Evolutionary conservation across 2,888 invertebrate genomes (phyloP), one percentile per base, ranked within the genome.

Genomic region (Lithodes maja): DNA sequence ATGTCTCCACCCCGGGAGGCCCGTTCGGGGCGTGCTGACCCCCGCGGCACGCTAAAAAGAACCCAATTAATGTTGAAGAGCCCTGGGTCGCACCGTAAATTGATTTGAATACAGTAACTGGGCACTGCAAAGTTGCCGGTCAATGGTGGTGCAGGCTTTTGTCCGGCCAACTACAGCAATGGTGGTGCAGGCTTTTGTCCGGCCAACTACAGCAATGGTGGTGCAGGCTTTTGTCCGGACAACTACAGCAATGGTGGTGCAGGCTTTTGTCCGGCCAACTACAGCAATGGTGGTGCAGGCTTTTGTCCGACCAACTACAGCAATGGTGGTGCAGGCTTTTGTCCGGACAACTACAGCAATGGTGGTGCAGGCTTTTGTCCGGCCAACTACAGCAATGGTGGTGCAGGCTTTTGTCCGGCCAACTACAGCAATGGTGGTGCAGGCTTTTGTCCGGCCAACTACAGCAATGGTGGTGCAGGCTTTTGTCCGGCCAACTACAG

Each of bases 51-150:
- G 77, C 75, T 61, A 74, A 77, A 87, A 87, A 83, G 33, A 82
- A 53, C 82, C 77, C 87, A 87, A 87, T 87, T 87, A 87, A 87
- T 75, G 69, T 50, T 87, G 87, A 87, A 87, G 87, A 79, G 87
- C 77, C 68, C 77, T 68, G 52, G 53, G 80, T 55, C 82, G 75
- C 87, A 52, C 77, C 77, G 15, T 68, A 87, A 87, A 83, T 78
- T 83, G 87, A 74, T 87, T 87, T 87, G 87, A 87, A 87, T 87
- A 87, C 83, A 75, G 82, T 74, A 83, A 82, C 50, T 75, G 87
- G 86, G 82, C 86, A 55, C 83, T 87, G 87, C 87, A 87, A 87
- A 77, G 77, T 78, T 82, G 17, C 49, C 49, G 77, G 15, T 83
- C 87, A 87, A 83, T 86, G 86, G 81, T 7, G 50, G 86, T 54